Base-by-base conservation (phyloP, 30 jellyfish, hydroid and myxozoan genomes). In the Cassiopea xamachana region DNA sequence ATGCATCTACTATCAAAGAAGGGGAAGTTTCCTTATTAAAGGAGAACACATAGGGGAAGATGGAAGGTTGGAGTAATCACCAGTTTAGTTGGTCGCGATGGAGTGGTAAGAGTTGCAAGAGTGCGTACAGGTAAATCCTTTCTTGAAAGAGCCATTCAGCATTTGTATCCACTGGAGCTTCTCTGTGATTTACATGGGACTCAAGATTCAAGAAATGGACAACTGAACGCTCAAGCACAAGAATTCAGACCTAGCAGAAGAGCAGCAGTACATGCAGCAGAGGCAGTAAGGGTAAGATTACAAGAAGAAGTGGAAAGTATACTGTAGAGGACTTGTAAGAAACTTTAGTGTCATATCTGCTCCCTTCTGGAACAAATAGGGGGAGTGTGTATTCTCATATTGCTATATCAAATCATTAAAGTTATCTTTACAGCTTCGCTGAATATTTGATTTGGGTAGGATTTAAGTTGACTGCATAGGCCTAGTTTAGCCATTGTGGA, bases 41-140 rank as follows among this genome's bases (percentile, higher is more conserved):
- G 45, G 80, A 79, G 92, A 89, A 4, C 45, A 64, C n/a, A 89
- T 55, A 55, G 88, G 1, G 83, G 58, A 15, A 48, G 10, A 1
- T 89, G 96, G 93, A 71, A 80, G 13, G 15, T 74, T 0, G 96
- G 89, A 44, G 77, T 87, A 5, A 79, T 87, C 5, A 46, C 73
- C 2, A 18, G 43, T 6, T 12, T 78, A 3, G 61, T 6, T 27
- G 90, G 94, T 15, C 70, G 60, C 18, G 49, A 80, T 71, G 71
- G 71, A 39, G 46, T 88, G 12, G 72, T 70, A 12, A 73, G 77
- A 61, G 83, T 59, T 7, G 91, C 59, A 80, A 88, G 60, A 61
- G 39, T 79, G 46, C 48, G 91, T 13, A 77, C 86, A 7, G 86
- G 81, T 17, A 79, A 69, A 60, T 64, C 84, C 0, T 51, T 2